Evolutionary conservation across 1,140 invertebrate genomes (phyloP).

Genomic region (Sitophilus oryzae): DNA sequence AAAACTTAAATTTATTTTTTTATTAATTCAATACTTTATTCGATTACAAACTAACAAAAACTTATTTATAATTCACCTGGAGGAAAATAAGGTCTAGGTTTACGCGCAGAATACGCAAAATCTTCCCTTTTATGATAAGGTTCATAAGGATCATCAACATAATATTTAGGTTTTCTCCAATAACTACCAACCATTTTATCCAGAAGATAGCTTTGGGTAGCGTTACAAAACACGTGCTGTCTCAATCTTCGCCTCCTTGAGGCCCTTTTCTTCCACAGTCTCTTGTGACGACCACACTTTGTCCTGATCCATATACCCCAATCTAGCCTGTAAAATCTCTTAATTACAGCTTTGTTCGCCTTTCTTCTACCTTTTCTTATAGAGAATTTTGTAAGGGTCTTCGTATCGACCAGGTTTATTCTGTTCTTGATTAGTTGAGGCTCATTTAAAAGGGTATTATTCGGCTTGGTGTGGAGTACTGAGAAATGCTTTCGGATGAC

Average conservation of each 20-base stretch:
- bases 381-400: conserved; percentile 67
- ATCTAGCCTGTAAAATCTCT: conserved; percentile 72
- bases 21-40: no score
- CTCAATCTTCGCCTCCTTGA: conserved; percentile 51
- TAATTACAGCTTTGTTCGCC: conserved; percentile 62
- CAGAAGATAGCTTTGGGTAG: conserved; percentile 64
- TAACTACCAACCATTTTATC: conserved; percentile 82
- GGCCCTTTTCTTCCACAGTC: conserved; percentile 64
- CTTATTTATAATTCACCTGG: conserved; percentile 20
- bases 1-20: no score
- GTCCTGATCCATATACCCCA: conserved; percentile 88
- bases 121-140: conserved; percentile 79
- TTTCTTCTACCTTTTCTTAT: conserved; percentile 67
- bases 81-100: conserved; percentile 46
- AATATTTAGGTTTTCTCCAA: conserved; percentile 74
- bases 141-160: conserved; percentile 81
- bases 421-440: not conserved
- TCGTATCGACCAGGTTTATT: conserved; percentile 25
- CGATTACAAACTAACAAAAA: not conserved
- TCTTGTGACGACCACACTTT: conserved; percentile 65
- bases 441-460: not conserved
- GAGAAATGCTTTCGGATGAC: not conserved
- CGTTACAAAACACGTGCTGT: conserved; percentile 77
- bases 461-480: not conserved
- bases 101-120: conserved; percentile 55